These are phyloP conservation scores for Chymomyza costata DNA, from an alignment of 1,140 invertebrate genomes.

Conservation along the genomic window DNA sequence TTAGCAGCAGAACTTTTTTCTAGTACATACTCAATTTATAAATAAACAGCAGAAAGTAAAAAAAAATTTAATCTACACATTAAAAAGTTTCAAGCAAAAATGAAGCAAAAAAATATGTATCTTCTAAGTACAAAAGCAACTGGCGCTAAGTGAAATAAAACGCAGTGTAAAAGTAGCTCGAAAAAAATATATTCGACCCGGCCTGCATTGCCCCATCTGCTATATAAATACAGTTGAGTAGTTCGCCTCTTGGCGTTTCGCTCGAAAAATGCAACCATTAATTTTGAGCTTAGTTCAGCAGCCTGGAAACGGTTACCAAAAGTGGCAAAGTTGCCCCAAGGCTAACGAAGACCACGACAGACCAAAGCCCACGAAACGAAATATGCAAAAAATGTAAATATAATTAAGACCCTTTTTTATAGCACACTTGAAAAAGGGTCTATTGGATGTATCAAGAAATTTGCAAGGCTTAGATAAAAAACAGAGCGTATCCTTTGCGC, in stretches of 20 bases:
- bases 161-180: too few species aligned
- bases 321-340: too few species aligned
- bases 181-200: too few species aligned
- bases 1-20: slow-evolving; percentile 35
- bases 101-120: slow-evolving; percentile 24
- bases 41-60: slow-evolving; percentile 13
- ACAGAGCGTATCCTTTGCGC: too few species aligned
- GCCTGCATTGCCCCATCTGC: slow-evolving; percentile 28
- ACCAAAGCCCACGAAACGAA: slow-evolving; percentile 9
- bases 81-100: slow-evolving; percentile 47
- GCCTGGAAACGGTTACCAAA: too few species aligned
- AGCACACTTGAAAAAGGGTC: too few species aligned
- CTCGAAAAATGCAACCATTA: slow-evolving; percentile 59
- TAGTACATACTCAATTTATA: slow-evolving; percentile 24
- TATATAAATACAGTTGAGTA: too few species aligned
- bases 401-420: slow-evolving; percentile 46
- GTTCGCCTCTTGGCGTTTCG: slow-evolving; percentile 18
- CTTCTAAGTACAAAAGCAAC: too few species aligned
- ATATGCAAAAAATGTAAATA: slow-evolving; percentile 45
- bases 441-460: too few species aligned
- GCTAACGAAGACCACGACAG: too few species aligned
- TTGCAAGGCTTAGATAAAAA: too few species aligned
- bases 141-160: too few species aligned
- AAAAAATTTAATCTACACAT: slow-evolving; percentile 61
- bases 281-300: slow-evolving; percentile 39